A percentile compares a stretch with the other conserved stretches of the same genome.
Evolutionary conservation across 1,140 invertebrate genomes (phyloP).

Genomic region (Dreissena polymorpha): DNA sequence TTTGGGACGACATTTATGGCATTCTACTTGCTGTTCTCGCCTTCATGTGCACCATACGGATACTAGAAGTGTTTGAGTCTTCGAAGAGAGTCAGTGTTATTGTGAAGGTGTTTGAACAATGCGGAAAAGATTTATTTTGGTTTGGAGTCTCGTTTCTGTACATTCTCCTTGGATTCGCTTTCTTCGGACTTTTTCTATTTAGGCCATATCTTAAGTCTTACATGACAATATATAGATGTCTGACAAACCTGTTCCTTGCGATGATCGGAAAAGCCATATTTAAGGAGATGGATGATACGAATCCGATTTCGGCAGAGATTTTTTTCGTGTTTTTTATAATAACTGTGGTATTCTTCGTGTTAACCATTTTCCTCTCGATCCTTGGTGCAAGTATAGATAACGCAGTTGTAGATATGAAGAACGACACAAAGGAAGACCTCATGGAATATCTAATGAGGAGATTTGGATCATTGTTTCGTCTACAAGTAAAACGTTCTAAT

Average conservation of each 20-base stretch:
- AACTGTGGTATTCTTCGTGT: slow-evolving; percentile 88
- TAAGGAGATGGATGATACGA: slow-evolving; percentile 83
- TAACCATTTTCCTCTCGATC: slow-evolving; percentile 91
- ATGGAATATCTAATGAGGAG: slow-evolving; percentile 27
- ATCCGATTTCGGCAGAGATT: slow-evolving; percentile 83
- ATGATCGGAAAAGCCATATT: slow-evolving; percentile 90
- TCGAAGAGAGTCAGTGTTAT: slow-evolving; percentile 48
- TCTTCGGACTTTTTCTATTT: slow-evolving; percentile 48
- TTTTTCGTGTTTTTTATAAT: slow-evolving; percentile 88
- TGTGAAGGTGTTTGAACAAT: slow-evolving; percentile 36
- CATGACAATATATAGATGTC: slow-evolving; percentile 20
- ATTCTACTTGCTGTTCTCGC: slow-evolving; percentile 45
- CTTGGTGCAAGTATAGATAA: slow-evolving; percentile 77
- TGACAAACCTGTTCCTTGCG: slow-evolving; percentile 84
- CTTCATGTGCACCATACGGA: slow-evolving; percentile 54
- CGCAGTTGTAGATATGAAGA: slow-evolving; percentile 5
- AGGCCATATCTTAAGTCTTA: slow-evolving; percentile 13
- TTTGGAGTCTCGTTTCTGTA: slow-evolving; percentile 42
- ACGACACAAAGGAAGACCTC: slow-evolving; percentile 9
- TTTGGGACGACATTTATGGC: slow-evolving; percentile 56
- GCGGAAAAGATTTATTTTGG: slow-evolving; percentile 41
- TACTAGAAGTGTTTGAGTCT: slow-evolving; percentile 55
- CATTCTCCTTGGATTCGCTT: slow-evolving; percentile 30
- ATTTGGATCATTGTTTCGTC: neutral
- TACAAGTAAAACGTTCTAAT: neutral